A percentile compares a stretch with the other conserved stretches of the same genome.
These are phyloP conservation scores for Brachyhypopomus occidentalis DNA, from an alignment of 2,113 vertebrate species.

Conservation along the genomic window DNA sequence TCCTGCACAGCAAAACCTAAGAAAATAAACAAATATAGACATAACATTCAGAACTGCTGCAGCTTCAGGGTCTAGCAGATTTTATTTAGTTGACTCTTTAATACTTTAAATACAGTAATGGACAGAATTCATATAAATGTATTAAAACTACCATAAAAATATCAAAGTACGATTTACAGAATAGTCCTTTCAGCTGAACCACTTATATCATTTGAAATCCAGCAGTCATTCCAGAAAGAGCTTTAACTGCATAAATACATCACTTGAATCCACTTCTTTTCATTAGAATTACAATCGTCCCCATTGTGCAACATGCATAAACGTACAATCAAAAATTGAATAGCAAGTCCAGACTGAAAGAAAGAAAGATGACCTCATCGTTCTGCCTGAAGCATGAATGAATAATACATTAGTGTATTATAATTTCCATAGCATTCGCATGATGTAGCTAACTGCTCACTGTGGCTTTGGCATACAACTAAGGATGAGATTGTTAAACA, in stretches of 20 bases:
- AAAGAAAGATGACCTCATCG: conserved; percentile 1
- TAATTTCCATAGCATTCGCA: neutral
- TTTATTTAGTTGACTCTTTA: neutral
- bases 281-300: neutral
- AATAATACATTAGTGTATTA: conserved; percentile 8
- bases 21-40: neutral
- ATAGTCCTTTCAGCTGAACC: conserved; percentile 20
- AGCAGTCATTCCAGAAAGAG: conserved; percentile 35
- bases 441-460: neutral
- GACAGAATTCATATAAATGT: neutral
- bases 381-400: conserved; percentile 4
- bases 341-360: neutral
- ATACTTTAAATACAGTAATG: no score
- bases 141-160: neutral
- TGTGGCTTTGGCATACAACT: conserved; percentile 19
- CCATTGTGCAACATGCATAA: neutral
- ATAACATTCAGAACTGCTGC: neutral
- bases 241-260: conserved; percentile 37
- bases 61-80: neutral
- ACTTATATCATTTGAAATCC: conserved; percentile 35
- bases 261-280: neutral
- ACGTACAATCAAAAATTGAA: conserved; percentile 8
- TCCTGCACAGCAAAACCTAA: conserved; percentile 73
- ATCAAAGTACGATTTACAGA: neutral
- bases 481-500: neutral